Base-by-base conservation (phyloP, 1,140 invertebrate genomes). In the Rhopalosiphum padi region DNA sequence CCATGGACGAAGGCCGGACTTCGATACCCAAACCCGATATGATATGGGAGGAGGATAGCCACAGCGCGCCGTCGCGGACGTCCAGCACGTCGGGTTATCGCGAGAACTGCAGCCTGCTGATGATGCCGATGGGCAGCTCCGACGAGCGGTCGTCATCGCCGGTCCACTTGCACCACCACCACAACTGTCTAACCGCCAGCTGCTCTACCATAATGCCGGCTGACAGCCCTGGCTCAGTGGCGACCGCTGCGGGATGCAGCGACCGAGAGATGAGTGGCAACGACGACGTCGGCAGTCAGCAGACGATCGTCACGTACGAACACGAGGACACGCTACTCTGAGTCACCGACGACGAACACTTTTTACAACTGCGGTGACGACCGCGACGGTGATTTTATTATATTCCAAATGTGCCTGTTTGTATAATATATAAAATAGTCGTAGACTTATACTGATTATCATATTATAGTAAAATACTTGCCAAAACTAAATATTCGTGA, bases 41-140 rank as follows among this genome's bases (percentile, higher is more conserved):
- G 1, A 97, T 97, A 0, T 98, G 97, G 96, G 97, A 98, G 94
- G 97, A 97, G 94, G 97, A 98, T 94, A 97, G 96, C 90, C 96
- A 96, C 53, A 95, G 96, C 83, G 97, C 96, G 22, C 96, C 97
- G 94, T 94, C 94, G 18, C 37, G 91, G 35, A 97, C 97, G 0
- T 97, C 97, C 0, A 98, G 97, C 90, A 98, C 97, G 6, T 98
- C 97, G 22, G 91, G 94, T 21, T 94, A 94, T 93, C 85, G 94
- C 30, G 94, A 95, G 60, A 94, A 94, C 95, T 95, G 94, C 88
- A 94, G 94, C 91, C 86, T 95, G 68, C 90, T 95, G 25, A 94
- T 94, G 94, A 94, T 94, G 94, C 91, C 94, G 30, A 83, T 94
- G 93, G 94, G 48, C 35, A 93, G 91, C 48, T 93, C 91, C 11